Base-by-base conservation (phyloP, 2,113 vertebrate genomes). In the Rhineura floridana region DNA sequence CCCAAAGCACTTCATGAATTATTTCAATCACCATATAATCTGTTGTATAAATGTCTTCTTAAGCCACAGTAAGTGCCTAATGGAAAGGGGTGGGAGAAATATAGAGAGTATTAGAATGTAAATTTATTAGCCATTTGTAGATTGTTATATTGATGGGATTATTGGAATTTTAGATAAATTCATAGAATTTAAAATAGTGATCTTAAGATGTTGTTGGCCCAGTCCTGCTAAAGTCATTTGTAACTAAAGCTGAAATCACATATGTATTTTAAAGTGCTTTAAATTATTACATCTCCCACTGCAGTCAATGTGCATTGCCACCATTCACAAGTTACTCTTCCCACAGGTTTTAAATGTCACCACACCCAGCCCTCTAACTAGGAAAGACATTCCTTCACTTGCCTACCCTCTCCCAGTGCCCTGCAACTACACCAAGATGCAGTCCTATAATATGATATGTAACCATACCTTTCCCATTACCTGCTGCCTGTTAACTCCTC, bases 11-110 rank as follows among this genome's bases (percentile, higher is more conserved):
- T 93, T 98, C 92, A 98, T 99, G 92, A 98, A 97, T 97, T 98
- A 99, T 95, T 99, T 99, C 94, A 99, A 99, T 96, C 98, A 97
- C 89, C 98, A 98, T 93, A 98, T 99, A 96, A 99, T 98, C 93
- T 99, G 98, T 92, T 98, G 98, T 87, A 97, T 99, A 98, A 98
- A 33, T 99, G 99, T 95, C 98, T 99, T 93, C 99, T 99, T 93
- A 99, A 99, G 95, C 98, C 98, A 39, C 76, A 23, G 42, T 75
- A 98, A 2, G 98, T 99, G 91, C n/a, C n/a, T n/a, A n/a, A n/a
- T n/a, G n/a, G n/a, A n/a, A n/a, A n/a, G n/a, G n/a, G n/a, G n/a
- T n/a, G n/a, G n/a, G n/a, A n/a, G n/a, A n/a, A n/a, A n/a, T n/a
- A n/a, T n/a, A n/a, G n/a, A n/a, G n/a, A n/a, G n/a, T n/a, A n/a